These are phyloP conservation scores for Echinarachnius parma DNA, from an alignment of 53 echinoderm and acorn worm species.

Conservation along the genomic window DNA sequence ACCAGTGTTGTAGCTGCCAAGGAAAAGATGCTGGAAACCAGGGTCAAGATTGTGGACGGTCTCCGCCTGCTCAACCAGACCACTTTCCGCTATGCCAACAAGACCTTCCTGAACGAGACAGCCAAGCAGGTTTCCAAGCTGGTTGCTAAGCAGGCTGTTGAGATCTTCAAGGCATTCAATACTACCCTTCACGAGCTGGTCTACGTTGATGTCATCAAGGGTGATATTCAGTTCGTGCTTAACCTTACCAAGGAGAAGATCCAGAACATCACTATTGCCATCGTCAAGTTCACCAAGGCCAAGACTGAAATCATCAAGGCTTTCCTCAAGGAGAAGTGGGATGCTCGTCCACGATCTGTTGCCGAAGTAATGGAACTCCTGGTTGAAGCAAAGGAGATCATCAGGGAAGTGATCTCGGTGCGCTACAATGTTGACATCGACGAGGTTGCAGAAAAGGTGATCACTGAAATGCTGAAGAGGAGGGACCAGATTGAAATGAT, in stretches of 20 bases:
- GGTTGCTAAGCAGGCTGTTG: not conserved
- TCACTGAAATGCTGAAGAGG: constrained; percentile 5
- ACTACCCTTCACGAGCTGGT: constrained; percentile 44
- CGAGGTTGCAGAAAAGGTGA: constrained; percentile 15
- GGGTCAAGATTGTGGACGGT: not conserved
- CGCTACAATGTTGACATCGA: constrained; percentile 29
- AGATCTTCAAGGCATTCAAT: constrained; percentile 37
- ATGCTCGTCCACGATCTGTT: constrained; percentile 22
- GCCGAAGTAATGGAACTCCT: constrained; percentile 28
- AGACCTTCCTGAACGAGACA: constrained; percentile 35
- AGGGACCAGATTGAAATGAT: constrained; percentile 41
- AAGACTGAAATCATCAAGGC: constrained; percentile 17
- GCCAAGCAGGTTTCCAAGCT: too few relatives aligned
- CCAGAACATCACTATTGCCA: constrained; percentile 3
- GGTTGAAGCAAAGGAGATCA: constrained; percentile 3
- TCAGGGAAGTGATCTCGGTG: constrained; percentile 10
- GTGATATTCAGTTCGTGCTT: constrained; percentile 14
- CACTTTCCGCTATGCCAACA: constrained; percentile 35
- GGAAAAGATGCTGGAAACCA: not conserved
- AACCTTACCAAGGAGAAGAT: constrained; percentile 30
- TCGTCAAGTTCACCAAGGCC: not conserved
- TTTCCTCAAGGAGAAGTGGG: constrained; percentile 24
- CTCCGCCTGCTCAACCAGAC: constrained; percentile 28
- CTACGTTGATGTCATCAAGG: constrained; percentile 50
- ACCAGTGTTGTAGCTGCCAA: too few relatives aligned